phyloP scores from a whole-genome alignment of 2,113 vertebrate genomes.

The Neogale vison region DNA sequence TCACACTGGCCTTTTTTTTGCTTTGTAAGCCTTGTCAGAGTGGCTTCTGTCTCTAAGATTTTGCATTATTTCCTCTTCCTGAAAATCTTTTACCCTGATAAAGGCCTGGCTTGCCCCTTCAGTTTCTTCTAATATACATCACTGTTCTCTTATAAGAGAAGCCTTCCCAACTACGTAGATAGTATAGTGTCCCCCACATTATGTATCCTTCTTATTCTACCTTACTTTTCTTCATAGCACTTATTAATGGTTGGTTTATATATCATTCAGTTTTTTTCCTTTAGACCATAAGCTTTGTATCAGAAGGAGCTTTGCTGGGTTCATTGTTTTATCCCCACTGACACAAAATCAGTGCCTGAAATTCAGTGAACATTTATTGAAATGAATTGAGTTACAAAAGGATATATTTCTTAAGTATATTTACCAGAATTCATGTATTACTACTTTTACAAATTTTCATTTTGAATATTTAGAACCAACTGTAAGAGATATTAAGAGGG shows the following conservation, averaged over 20 bases:
- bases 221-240: background rate
- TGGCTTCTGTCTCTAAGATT: background rate
- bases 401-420: background rate
- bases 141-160: background rate
- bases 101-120: background rate
- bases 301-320: background rate
- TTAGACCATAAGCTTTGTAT: background rate
- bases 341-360: background rate
- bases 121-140: background rate
- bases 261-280: background rate
- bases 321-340: background rate
- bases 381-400: background rate
- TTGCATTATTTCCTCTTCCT: background rate
- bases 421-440: background rate
- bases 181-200: too few relatives aligned
- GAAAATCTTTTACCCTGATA: background rate
- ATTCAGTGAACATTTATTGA: background rate
- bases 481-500: background rate
- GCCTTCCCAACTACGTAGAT: background rate
- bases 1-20: background rate
- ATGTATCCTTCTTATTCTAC: background rate
- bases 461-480: background rate
- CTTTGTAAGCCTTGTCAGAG: background rate
- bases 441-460: background rate
- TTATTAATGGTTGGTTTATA: background rate